phyloP scores from a whole-genome alignment of 2,797 vertebrate genomes.

The Sebastes flavidus region DNA sequence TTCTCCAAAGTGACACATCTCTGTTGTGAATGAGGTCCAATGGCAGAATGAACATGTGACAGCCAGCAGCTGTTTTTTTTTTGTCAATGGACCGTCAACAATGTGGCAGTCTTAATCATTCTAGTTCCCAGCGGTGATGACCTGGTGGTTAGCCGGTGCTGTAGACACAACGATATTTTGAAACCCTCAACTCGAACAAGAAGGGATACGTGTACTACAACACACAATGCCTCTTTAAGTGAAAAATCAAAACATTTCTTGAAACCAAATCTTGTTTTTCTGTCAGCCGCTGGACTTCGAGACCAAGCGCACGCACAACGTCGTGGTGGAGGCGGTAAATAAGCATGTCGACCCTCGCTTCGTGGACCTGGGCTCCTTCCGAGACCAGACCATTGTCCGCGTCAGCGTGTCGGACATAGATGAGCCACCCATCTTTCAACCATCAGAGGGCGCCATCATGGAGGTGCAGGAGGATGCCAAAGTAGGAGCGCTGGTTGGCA shows the following conservation, averaged over 20 bases:
- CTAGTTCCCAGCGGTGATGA: background rate
- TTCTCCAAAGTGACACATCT: background rate
- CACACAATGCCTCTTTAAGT: background rate
- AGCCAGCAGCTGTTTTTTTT: background rate
- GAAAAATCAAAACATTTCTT: background rate
- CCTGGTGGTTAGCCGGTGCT: background rate
- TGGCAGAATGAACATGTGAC: background rate
- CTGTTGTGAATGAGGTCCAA: background rate
- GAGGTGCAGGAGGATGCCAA: slow-evolving; percentile 95
- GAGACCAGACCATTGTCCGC: slow-evolving; percentile 93
- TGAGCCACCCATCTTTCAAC: slow-evolving; percentile 92
- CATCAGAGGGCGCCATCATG: slow-evolving; percentile 84
- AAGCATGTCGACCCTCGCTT: slow-evolving; percentile 95
- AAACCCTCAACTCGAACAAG: background rate
- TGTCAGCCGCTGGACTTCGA: slow-evolving; percentile 92
- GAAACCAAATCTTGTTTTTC: background rate
- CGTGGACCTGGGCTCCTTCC: slow-evolving; percentile 91
- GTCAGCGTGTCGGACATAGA: slow-evolving; percentile 92
- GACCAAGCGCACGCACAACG: slow-evolving; percentile 90
- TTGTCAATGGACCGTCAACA: background rate
- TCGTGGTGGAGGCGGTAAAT: slow-evolving; percentile 95
- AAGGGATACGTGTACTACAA: background rate
- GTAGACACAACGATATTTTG: background rate
- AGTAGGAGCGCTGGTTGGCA: slow-evolving; percentile 90
- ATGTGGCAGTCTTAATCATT: background rate